A percentile compares a stretch with the other conserved stretches of the same genome.
Evolutionary conservation across 2,888 invertebrate genomes (phyloP).

Genomic region (Anthophora plumipes): DNA sequence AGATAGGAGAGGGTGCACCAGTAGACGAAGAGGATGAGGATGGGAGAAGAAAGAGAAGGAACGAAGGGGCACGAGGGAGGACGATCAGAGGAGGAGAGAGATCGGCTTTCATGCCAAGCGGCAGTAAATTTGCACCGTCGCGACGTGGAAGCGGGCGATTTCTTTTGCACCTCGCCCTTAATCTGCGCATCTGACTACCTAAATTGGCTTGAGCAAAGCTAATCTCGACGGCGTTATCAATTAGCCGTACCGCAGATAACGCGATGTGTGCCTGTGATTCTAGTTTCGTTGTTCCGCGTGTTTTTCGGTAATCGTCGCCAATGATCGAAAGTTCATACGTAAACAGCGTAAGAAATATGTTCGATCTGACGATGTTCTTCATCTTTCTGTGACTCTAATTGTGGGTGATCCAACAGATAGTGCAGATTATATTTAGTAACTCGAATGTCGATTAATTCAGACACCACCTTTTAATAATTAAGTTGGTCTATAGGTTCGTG

Average conservation of each 20-base stretch:
- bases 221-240: conserved; percentile 81
- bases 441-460: too few relatives aligned
- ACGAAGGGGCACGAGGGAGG: conserved; percentile 20
- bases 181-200: conserved; percentile 78
- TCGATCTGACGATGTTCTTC: too few relatives aligned
- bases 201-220: conserved; percentile 78
- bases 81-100: conserved; percentile 52
- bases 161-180: conserved; percentile 74
- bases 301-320: conserved; percentile 47
- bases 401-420: too few relatives aligned
- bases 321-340: too few relatives aligned
- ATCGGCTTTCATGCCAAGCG: conserved; percentile 75
- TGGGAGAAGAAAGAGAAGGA: conserved; percentile 18
- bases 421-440: too few relatives aligned
- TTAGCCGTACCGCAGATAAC: conserved; percentile 75
- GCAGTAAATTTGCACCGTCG: conserved; percentile 76
- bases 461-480: too few relatives aligned
- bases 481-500: too few relatives aligned
- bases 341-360: too few relatives aligned
- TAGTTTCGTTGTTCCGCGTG: conserved; percentile 54
- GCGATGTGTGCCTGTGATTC: conserved; percentile 25
- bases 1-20: not conserved
- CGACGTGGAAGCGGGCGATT: conserved; percentile 72
- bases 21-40: not conserved
- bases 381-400: too few relatives aligned